phyloP scores from a whole-genome alignment of 2,888 invertebrate species.

The Pseudoips prasinana region DNA sequence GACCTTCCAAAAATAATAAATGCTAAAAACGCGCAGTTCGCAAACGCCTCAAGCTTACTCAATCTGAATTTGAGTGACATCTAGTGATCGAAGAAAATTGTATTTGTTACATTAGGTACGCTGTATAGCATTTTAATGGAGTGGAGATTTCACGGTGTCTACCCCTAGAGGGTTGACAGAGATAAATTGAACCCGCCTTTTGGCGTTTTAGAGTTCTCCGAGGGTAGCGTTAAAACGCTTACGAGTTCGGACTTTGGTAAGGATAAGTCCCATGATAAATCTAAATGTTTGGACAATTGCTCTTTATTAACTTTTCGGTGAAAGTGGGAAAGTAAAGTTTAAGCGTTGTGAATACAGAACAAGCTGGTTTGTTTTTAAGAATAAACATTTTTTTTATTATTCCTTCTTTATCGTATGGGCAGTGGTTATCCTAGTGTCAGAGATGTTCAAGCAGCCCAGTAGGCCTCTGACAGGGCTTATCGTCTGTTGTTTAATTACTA shows the following conservation, averaged over 20 bases:
- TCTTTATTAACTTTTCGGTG: slow-evolving; percentile 21
- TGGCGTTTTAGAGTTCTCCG: slow-evolving; percentile 46
- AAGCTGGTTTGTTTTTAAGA: too few species aligned
- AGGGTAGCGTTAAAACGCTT: slow-evolving; percentile 37
- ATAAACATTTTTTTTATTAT: too few species aligned
- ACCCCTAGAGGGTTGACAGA: slow-evolving; percentile 57
- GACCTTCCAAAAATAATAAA: not conserved
- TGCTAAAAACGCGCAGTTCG: too few species aligned
- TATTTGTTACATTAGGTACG: slow-evolving; percentile 33
- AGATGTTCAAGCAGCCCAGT: too few species aligned
- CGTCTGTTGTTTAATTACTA: too few species aligned
- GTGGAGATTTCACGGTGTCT: slow-evolving; percentile 65
- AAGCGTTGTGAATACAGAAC: not conserved
- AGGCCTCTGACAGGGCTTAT: too few species aligned
- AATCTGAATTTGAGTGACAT: slow-evolving; percentile 27
- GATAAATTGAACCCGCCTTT: slow-evolving; percentile 62
- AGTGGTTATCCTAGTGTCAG: too few species aligned
- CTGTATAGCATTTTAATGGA: slow-evolving; percentile 56
- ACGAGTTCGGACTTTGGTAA: slow-evolving; percentile 30
- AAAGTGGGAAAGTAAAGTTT: not conserved
- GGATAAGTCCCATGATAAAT: slow-evolving; percentile 31
- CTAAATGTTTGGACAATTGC: slow-evolving; percentile 23
- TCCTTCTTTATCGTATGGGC: too few species aligned
- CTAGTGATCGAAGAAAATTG: slow-evolving; percentile 34
- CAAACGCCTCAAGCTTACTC: slow-evolving; percentile 3